phyloP scores from a whole-genome alignment of 2,113 vertebrate genomes.

The Gallinago paraguaiae region DNA sequence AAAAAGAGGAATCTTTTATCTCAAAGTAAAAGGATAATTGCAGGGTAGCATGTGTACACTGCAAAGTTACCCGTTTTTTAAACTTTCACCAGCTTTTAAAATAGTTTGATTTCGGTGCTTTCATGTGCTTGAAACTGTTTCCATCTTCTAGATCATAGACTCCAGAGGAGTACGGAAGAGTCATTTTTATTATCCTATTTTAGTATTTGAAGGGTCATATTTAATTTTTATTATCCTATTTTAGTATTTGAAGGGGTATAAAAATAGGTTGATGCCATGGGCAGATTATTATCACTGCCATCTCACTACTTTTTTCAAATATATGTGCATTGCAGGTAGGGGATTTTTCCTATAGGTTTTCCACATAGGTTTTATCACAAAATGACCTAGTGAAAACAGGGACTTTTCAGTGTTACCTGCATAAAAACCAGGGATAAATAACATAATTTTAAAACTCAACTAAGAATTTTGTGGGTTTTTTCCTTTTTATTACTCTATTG shows the following conservation, averaged over 20 bases:
- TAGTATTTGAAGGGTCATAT: conserved; percentile 1
- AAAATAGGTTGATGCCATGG: neutral
- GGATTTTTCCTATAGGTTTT: neutral
- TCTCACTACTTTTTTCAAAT: neutral
- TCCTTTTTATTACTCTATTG: neutral
- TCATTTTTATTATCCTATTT: neutral
- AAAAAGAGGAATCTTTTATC: neutral
- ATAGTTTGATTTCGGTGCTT: neutral
- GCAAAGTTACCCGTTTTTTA: neutral
- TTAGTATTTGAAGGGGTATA: neutral
- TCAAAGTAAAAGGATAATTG: neutral
- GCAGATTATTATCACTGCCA: neutral
- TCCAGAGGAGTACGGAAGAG: neutral
- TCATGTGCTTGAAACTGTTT: neutral
- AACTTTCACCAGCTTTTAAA: neutral
- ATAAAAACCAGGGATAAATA: neutral
- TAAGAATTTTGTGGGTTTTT: neutral
- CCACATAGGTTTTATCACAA: neutral
- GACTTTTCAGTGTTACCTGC: neutral
- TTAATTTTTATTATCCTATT: conserved; percentile 28
- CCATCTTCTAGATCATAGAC: neutral
- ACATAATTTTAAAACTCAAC: neutral
- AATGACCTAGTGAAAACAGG: neutral
- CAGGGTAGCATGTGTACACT: neutral
- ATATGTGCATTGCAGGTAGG: neutral